Percentiles rank a stretch among this genome's conserved stretches.
phyloP scores from a whole-genome alignment of 2,113 vertebrate species.

The Chelonoidis abingdonii region DNA sequence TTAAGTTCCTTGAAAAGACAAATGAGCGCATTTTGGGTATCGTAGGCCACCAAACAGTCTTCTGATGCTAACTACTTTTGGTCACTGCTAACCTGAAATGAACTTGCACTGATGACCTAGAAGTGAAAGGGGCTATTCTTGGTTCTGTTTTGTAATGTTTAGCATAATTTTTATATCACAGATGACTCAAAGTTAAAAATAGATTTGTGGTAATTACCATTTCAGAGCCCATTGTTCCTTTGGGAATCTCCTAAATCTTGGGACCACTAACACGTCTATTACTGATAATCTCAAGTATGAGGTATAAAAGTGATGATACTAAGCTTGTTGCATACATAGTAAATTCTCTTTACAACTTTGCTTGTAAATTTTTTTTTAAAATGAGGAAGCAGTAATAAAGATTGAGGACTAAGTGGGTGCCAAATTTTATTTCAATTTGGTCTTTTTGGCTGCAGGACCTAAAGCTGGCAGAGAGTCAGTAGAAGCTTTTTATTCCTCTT shows the following conservation, averaged over 20 bases:
- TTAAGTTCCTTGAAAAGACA: background rate
- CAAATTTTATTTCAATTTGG: background rate
- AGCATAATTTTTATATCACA: background rate
- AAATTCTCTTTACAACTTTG: background rate
- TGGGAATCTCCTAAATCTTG: background rate
- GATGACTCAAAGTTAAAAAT: background rate
- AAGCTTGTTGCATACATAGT: background rate
- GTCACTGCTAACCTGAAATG: background rate
- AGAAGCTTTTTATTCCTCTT: background rate
- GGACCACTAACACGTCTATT: background rate
- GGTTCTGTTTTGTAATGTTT: background rate
- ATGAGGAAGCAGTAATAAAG: background rate
- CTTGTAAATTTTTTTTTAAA: background rate
- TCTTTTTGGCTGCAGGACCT: background rate
- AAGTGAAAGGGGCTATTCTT: background rate
- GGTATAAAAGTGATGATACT: background rate
- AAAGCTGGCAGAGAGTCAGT: background rate
- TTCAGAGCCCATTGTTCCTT: background rate
- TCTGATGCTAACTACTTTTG: conserved; percentile 16
- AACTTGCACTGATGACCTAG: background rate
- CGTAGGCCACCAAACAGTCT: background rate
- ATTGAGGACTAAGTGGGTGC: background rate
- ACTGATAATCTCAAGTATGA: background rate
- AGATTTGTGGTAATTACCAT: background rate
- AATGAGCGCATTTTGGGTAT: background rate